phyloP scores from a whole-genome alignment of 2,113 vertebrate species.

The Leuciscus idus region DNA sequence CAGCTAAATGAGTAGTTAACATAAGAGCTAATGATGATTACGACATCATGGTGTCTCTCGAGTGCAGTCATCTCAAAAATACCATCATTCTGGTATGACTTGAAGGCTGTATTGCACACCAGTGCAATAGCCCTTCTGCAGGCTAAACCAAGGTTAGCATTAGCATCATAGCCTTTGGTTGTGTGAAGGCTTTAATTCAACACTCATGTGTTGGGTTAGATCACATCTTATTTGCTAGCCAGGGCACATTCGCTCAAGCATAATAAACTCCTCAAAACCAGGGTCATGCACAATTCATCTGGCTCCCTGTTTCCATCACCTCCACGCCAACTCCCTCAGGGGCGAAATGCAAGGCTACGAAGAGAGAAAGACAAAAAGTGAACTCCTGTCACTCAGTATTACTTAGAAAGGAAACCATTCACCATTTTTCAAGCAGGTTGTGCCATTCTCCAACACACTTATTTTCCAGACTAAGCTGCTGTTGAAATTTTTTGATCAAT shows the following conservation, averaged over 20 bases:
- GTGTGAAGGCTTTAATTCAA: slow-evolving; percentile 14
- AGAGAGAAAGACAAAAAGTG: slow-evolving; percentile 13
- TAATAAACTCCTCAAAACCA: slow-evolving; percentile 25
- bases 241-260: slow-evolving; percentile 33
- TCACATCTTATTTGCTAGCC: slow-evolving; percentile 34
- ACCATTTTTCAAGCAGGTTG: background rate
- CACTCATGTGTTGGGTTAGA: slow-evolving; percentile 15
- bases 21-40: background rate
- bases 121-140: slow-evolving; percentile 42
- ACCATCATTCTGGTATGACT: background rate
- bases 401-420: background rate
- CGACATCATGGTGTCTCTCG: background rate
- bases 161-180: slow-evolving; percentile 42
- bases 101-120: slow-evolving; percentile 8
- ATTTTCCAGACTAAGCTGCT: background rate
- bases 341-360: slow-evolving; percentile 1
- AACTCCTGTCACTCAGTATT: slow-evolving; percentile 41
- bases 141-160: slow-evolving; percentile 34
- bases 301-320: slow-evolving; percentile 20
- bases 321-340: slow-evolving; percentile 40
- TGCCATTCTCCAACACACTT: background rate
- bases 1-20: background rate
- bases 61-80: background rate
- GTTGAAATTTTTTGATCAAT: background rate
- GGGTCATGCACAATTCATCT: slow-evolving; percentile 32